phyloP scores from a whole-genome alignment of 2,888 invertebrate species.

The Caenorhabditis wallacei region DNA sequence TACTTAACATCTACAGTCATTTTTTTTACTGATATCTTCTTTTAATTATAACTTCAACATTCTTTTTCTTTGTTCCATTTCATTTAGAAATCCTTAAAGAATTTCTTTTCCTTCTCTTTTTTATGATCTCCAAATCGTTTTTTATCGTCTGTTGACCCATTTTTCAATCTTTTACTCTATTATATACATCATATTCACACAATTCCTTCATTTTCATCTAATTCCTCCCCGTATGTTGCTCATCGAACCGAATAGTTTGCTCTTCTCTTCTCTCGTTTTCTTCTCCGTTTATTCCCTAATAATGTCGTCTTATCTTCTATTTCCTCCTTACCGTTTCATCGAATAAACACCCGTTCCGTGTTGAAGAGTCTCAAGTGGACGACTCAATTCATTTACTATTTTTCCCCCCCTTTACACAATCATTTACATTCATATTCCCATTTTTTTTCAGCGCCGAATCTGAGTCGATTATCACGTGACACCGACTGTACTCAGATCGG shows the following conservation, averaged over 20 bases:
- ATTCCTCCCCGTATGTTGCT: constrained; percentile 11
- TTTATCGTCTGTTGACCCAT: constrained; percentile 10
- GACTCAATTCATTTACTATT: constrained; percentile 41
- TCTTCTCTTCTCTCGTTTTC: constrained; percentile 5
- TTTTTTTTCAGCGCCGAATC: constrained; percentile 44
- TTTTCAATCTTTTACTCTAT: neutral
- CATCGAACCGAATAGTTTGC: constrained; percentile 40
- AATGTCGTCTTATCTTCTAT: constrained; percentile 45
- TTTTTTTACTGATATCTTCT: too few relatives aligned
- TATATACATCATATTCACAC: constrained; percentile 22
- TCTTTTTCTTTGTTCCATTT: too few relatives aligned
- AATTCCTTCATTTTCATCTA: constrained; percentile 9
- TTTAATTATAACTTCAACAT: too few relatives aligned
- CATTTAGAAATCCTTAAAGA: neutral
- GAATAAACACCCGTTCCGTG: constrained; percentile 52
- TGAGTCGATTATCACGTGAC: constrained; percentile 46
- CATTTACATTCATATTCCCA: neutral
- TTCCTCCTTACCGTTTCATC: constrained; percentile 49
- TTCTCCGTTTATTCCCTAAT: constrained; percentile 21
- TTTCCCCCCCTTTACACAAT: neutral
- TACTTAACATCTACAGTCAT: too few relatives aligned
- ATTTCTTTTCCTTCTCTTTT: neutral
- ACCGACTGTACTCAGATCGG: constrained; percentile 55
- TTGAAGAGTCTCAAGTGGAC: constrained; percentile 38
- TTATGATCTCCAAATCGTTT: constrained; percentile 7